Base-by-base conservation (phyloP, 2,888 invertebrate species). In the Aphodius granarius region DNA sequence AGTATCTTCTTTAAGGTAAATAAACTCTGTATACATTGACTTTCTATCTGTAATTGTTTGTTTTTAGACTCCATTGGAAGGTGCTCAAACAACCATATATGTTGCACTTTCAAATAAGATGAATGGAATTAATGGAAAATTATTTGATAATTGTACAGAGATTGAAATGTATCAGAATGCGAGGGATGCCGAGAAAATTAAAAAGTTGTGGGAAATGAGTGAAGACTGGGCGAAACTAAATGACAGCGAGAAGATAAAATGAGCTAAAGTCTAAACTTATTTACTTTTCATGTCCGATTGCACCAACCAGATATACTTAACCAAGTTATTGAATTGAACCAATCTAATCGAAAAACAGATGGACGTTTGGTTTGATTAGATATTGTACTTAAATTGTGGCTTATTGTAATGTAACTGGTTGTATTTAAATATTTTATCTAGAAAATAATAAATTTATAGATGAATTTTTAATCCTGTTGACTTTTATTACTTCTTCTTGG, bases 191-290 rank as follows among this genome's bases (percentile, higher is more conserved):
- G 90, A 90, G 0, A 91, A 92, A 73, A 95, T 93, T 6, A 91
- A 91, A 81, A 93, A 94, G 82, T 87, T 97, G 70, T 97, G 97
- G 97, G 93, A 94, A 82, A 89, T 94, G 76, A 95, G 95, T 43
- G 93, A 94, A 81, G 90, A 91, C 79, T 86, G 96, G 77, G 75
- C 70, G 15, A 73, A 75, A 62, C 22, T 77, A 63, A 62, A 62
- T 13, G 9, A 62, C 5, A 68, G 19, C 15, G 77, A 77, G 62
- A 76, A 72, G 70, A 72, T 76, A 5, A 66, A 66, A 68, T 76
- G 62, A 71, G 5, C 18, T 15, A 17, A 66, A 5, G 17, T 17
- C 66, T n/a, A n/a, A n/a, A n/a, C n/a, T n/a, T n/a, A n/a, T n/a
- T n/a, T n/a, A n/a, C n/a, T n/a, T n/a, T n/a, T n/a, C n/a, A n/a